phyloP scores from a whole-genome alignment of 1,140 invertebrate species.

The Heliconius hewitsoni region DNA sequence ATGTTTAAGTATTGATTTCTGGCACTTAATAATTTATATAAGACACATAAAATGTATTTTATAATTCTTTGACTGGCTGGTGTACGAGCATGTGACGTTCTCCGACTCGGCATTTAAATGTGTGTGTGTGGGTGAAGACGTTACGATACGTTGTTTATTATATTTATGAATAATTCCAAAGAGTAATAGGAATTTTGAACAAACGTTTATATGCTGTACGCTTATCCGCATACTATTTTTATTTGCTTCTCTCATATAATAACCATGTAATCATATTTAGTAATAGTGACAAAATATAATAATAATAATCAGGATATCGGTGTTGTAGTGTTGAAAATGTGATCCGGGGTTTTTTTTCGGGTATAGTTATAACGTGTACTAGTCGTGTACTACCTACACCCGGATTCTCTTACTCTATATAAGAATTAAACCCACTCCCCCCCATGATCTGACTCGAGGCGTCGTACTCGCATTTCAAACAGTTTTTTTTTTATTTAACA shows the following conservation, averaged over 20 bases:
- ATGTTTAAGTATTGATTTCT: neutral
- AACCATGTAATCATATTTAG: constrained; percentile 61
- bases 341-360: constrained; percentile 49
- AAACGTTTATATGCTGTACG: constrained; percentile 68
- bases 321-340: constrained; percentile 64
- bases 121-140: constrained; percentile 22
- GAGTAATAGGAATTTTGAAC: constrained; percentile 73
- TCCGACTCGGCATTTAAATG: neutral
- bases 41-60: neutral
- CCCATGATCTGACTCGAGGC: neutral
- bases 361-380: constrained; percentile 43
- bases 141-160: neutral
- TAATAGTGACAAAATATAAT: constrained; percentile 52
- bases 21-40: neutral
- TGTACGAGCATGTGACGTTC: constrained; percentile 9
- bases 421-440: neutral
- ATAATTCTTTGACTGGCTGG: neutral
- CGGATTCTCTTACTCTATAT: constrained; percentile 11
- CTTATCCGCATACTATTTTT: constrained; percentile 48
- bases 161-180: constrained; percentile 59
- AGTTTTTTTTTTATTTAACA: neutral
- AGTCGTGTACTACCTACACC: constrained; percentile 10
- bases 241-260: constrained; percentile 55
- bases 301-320: constrained; percentile 61
- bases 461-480: neutral